Evolutionary conservation across 2,888 invertebrate genomes (phyloP).

Genomic region (Andrena marginata): DNA sequence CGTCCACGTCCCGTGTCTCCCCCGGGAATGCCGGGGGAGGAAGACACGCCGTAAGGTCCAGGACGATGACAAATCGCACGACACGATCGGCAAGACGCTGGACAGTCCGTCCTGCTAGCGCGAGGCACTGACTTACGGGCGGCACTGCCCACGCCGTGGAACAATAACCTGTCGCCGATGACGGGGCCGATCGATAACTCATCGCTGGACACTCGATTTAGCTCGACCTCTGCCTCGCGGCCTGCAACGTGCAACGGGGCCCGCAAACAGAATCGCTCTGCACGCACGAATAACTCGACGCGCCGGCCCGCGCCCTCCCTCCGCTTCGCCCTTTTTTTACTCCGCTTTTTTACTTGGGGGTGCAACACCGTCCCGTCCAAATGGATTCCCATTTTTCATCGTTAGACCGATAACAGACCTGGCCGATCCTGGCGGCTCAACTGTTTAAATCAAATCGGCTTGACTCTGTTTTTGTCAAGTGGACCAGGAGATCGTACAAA

Average conservation of each 20-base stretch:
- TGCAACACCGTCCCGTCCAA: slow-evolving; percentile 12
- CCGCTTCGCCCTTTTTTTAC: slow-evolving; percentile 13
- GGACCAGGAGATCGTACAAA: too few species aligned
- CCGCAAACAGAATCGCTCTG: slow-evolving; percentile 24
- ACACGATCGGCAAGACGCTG: slow-evolving; percentile 37
- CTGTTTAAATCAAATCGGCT: too few species aligned
- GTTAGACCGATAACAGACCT: slow-evolving; percentile 14
- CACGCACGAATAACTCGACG: slow-evolving; percentile 31
- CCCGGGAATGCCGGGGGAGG: slow-evolving; percentile 1
- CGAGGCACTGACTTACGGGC: slow-evolving; percentile 49
- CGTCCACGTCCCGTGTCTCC: slow-evolving; percentile 19
- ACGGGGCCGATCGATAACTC: slow-evolving; percentile 71
- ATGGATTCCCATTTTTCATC: slow-evolving; percentile 26
- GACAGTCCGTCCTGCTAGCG: slow-evolving; percentile 29
- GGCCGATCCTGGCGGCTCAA: too few species aligned
- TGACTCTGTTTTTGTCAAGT: too few species aligned
- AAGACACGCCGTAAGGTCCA: slow-evolving; percentile 2
- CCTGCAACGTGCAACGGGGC: slow-evolving; percentile 24
- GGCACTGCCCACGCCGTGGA: slow-evolving; percentile 58
- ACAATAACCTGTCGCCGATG: slow-evolving; percentile 71
- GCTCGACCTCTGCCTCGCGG: slow-evolving; percentile 54
- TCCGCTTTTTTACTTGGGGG: slow-evolving; percentile 1
- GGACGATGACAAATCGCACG: slow-evolving; percentile 53
- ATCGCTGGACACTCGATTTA: slow-evolving; percentile 69
- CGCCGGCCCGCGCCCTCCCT: not conserved